Conservation (phyloP, 2,888 invertebrate genomes). For the Laothoe populi region DNA sequence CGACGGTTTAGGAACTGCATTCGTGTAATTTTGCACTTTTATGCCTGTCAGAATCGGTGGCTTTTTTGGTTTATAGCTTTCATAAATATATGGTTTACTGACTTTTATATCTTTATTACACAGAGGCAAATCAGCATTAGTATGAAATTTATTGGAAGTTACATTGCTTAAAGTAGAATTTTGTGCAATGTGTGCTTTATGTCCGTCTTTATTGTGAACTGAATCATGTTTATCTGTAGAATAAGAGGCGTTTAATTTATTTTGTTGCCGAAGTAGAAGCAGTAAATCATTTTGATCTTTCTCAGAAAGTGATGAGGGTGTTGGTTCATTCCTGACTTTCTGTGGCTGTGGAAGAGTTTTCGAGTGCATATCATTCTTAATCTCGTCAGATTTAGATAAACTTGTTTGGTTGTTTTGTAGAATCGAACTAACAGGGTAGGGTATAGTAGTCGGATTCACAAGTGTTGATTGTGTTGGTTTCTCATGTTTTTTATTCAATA, state of each 20-base stretch:
- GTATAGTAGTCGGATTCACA: not conserved
- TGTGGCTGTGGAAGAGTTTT: not conserved
- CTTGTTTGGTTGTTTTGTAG: not conserved
- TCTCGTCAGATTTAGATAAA: not conserved
- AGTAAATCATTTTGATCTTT: slow-evolving; percentile 65
- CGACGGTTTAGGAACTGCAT: not conserved
- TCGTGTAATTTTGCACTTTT: not conserved
- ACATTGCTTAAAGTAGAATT: not conserved
- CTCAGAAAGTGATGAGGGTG: slow-evolving; percentile 47
- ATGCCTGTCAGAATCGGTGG: not conserved
- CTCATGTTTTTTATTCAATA: not conserved
- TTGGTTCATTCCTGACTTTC: not conserved
- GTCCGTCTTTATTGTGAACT: not conserved
- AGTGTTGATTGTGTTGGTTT: not conserved
- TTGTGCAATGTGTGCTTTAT: not conserved
- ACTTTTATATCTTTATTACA: not conserved
- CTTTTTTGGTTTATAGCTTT: slow-evolving; percentile 1
- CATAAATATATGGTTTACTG: slow-evolving; percentile 11
- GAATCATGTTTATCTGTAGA: not conserved
- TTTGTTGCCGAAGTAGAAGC: slow-evolving; percentile 60
- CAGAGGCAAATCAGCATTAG: not conserved
- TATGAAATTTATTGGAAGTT: not conserved
- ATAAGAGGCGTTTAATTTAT: slow-evolving; percentile 46
- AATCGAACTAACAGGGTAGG: not conserved
- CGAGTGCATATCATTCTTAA: slow-evolving; percentile 1